These are phyloP conservation scores for Protonemura montana DNA, from an alignment of 2,888 invertebrate genomes.

Conservation along the genomic window DNA sequence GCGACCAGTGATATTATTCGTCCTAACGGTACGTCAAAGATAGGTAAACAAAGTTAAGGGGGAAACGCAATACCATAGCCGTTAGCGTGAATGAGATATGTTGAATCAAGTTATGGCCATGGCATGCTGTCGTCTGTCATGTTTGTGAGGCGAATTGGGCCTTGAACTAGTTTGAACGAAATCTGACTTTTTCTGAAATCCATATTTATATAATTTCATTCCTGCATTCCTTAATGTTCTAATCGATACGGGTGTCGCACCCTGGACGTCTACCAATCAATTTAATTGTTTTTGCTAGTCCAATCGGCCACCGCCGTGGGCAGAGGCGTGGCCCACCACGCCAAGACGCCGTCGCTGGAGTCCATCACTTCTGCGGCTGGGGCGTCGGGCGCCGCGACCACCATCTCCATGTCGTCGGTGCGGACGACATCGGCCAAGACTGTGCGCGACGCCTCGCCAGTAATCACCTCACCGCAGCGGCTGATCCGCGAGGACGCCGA, in stretches of 20 bases:
- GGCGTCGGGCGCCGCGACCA: conserved; percentile 37
- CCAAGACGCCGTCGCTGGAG: conserved; percentile 42
- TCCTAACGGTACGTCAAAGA: neutral
- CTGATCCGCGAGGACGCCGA: conserved; percentile 64
- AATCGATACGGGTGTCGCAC: neutral
- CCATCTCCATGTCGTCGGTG: conserved; percentile 42
- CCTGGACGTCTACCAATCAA: conserved; percentile 1
- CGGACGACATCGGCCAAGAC: conserved; percentile 41
- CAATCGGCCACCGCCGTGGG: conserved; percentile 15
- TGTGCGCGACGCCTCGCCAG: conserved; percentile 52
- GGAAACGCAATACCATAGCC: too few relatives aligned
- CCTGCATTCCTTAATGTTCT: neutral
- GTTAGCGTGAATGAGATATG: too few relatives aligned
- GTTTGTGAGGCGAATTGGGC: too few relatives aligned
- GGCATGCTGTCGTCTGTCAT: too few relatives aligned
- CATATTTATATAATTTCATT: neutral
- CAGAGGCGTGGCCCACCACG: neutral
- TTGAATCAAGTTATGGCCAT: too few relatives aligned
- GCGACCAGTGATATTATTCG: neutral
- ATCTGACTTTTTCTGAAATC: neutral
- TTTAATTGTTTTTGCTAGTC: conserved; percentile 9
- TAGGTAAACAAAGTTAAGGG: too few relatives aligned
- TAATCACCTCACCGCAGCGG: conserved; percentile 56
- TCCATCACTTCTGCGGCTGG: conserved; percentile 42
- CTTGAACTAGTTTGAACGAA: too few relatives aligned